A percentile compares a stretch with the other conserved stretches of the same genome.
Evolutionary conservation across 2,888 invertebrate genomes (phyloP).

Genomic region (Adelognathus sp.): DNA sequence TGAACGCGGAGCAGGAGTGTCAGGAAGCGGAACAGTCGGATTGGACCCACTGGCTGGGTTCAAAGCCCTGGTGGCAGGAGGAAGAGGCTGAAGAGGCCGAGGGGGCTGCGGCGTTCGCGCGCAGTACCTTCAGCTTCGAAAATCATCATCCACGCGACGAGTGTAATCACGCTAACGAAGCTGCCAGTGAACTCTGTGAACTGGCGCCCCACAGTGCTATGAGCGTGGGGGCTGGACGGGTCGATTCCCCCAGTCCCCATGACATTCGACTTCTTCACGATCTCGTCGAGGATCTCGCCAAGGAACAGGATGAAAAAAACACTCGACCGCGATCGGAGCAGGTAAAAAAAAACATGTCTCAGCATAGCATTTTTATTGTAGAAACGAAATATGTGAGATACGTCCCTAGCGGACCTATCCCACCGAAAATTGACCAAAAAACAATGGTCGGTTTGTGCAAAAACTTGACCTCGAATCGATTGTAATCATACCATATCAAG

Average conservation of each 20-base stretch:
- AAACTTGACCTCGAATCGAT: too few species aligned
- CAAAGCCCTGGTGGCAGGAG: slow-evolving; percentile 60
- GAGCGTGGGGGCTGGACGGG: slow-evolving; percentile 78
- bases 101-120: slow-evolving; percentile 48
- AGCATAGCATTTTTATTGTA: too few species aligned
- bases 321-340: slow-evolving; percentile 72
- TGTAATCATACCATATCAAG: too few species aligned
- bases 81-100: slow-evolving; percentile 63
- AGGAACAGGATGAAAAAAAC: slow-evolving; percentile 74
- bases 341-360: slow-evolving; percentile 68
- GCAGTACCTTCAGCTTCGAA: slow-evolving; percentile 43
- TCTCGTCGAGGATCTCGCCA: slow-evolving; percentile 78
- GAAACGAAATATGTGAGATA: too few species aligned
- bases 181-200: slow-evolving; percentile 70
- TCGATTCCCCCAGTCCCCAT: slow-evolving; percentile 79
- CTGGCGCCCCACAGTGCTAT: slow-evolving; percentile 78
- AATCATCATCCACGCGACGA: slow-evolving; percentile 41
- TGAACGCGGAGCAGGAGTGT: slow-evolving; percentile 73
- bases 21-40: slow-evolving; percentile 62
- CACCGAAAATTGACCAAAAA: background rate
- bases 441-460: too few species aligned
- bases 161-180: slow-evolving; percentile 35
- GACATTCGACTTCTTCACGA: slow-evolving; percentile 79
- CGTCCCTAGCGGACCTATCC: too few species aligned
- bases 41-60: slow-evolving; percentile 58